Evolutionary conservation across 1,140 invertebrate species (phyloP), one percentile per base, ranked within the genome.

Genomic region (Bombus cullumanus): DNA sequence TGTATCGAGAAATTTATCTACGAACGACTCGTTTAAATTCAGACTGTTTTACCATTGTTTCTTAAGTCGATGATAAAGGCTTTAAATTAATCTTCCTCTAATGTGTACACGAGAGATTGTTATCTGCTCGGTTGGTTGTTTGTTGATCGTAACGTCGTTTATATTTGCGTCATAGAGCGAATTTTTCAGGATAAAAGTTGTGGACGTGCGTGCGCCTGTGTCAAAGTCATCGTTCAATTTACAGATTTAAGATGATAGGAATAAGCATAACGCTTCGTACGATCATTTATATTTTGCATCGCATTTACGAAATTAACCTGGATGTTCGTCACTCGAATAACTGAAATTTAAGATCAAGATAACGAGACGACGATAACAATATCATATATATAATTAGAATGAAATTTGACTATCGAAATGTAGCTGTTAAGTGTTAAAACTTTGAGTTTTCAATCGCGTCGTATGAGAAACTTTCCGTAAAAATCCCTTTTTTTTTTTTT

Each of bases 71-170:
- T 89, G 92, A 93, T 93, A 92, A 93, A 86, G 86, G 86, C 83
- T 90, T 90, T 89, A 92, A 92, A 93, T 93, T 93, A 93, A 93
- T 92, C 93, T 92, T 74, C 22, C 22, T 75, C 76, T 88, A 77
- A 85, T 89, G 85, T 92, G 91, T 91, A 87, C 88, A 89, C 79
- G 84, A 80, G 66, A 75, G 81, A 92, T 89, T 81, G 87, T 91
- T 92, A 91, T 91, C 89, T 88, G 12, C 47, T 59, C 75, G 12
- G 64, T 91, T 64, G 57, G 31, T 73, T 91, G 77, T 92, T 92
- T 92, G 81, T 37, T 66, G 43, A 79, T 82, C 75, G 68, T 83
- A 81, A 89, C 85, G 85, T 83, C 79, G 76, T 84, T 87, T 83
- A 68, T 91, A 92, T 92, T 91, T 83, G 76, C 88, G 87, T 92